Conservation (phyloP, 1,140 invertebrate genomes). For the Tetragonula clypearis region DNA sequence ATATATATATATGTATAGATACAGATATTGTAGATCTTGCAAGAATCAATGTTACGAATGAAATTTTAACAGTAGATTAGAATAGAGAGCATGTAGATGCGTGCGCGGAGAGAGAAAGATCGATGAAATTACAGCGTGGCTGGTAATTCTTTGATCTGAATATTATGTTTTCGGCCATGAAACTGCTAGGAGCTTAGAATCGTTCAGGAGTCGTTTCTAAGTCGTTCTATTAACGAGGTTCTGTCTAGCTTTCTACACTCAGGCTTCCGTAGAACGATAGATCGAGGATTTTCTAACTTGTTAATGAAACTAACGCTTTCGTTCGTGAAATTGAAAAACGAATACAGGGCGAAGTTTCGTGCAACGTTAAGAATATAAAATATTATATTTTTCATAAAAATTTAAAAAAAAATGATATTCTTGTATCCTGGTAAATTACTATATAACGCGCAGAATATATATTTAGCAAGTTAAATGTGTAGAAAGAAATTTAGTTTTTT, state of each 20-base stretch:
- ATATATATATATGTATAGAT: no score
- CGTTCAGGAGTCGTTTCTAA: slow-evolving; percentile 27
- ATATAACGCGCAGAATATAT: no score
- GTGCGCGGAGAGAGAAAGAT: background rate
- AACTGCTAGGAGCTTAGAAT: slow-evolving; percentile 58
- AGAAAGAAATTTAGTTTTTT: background rate
- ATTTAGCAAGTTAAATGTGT: no score
- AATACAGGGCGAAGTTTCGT: no score
- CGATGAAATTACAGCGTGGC: background rate
- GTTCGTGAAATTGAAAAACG: no score
- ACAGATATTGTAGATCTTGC: background rate
- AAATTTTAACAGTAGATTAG: background rate
- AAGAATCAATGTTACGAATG: background rate
- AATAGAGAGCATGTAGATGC: background rate
- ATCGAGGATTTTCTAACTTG: background rate
- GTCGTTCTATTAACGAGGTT: slow-evolving; percentile 13
- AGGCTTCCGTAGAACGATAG: no score
- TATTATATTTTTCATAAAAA: no score
- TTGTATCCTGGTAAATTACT: no score
- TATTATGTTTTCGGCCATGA: slow-evolving; percentile 56
- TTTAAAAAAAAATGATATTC: no score
- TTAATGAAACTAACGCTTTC: background rate
- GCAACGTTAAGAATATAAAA: no score
- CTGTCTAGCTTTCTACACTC: background rate
- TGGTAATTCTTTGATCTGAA: slow-evolving; percentile 1